phyloP scores from a whole-genome alignment of 2,797 vertebrate species.

The Ptychadena robeensis region DNA sequence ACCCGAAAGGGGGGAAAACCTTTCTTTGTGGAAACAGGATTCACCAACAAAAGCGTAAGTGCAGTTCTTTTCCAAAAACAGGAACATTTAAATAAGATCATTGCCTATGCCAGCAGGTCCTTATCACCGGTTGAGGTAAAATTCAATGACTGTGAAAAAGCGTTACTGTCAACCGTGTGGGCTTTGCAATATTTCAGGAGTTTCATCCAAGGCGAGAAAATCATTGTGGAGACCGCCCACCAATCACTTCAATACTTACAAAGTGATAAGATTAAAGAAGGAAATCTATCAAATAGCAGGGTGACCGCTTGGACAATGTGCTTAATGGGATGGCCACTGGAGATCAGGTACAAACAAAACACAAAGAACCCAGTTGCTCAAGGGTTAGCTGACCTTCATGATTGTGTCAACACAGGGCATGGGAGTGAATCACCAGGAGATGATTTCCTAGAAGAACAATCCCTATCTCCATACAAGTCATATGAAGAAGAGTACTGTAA shows the following conservation, averaged over 20 bases:
- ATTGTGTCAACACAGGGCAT: background rate
- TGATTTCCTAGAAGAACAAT: constrained; percentile 9
- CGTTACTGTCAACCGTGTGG: background rate
- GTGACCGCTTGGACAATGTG: constrained; percentile 8
- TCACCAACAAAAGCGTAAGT: background rate
- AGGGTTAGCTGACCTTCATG: background rate
- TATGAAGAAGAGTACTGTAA: background rate
- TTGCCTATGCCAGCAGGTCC: background rate
- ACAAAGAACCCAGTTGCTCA: no score
- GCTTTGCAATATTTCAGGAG: background rate
- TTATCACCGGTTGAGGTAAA: background rate
- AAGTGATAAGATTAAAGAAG: background rate
- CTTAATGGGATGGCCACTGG: background rate
- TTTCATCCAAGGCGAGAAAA: constrained; percentile 10
- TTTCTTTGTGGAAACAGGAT: no score
- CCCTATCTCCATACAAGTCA: background rate
- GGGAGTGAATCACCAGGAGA: background rate
- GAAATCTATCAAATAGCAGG: constrained; percentile 1
- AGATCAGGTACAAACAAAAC: no score
- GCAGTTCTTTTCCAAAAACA: background rate
- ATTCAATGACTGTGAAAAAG: background rate
- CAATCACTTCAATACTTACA: constrained; percentile 9
- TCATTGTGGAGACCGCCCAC: constrained; percentile 21
- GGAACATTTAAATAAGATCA: background rate
- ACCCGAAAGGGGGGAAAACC: background rate